These are phyloP conservation scores for Echiichthys vipera DNA, from an alignment of 2,797 vertebrate species.

Conservation along the genomic window DNA sequence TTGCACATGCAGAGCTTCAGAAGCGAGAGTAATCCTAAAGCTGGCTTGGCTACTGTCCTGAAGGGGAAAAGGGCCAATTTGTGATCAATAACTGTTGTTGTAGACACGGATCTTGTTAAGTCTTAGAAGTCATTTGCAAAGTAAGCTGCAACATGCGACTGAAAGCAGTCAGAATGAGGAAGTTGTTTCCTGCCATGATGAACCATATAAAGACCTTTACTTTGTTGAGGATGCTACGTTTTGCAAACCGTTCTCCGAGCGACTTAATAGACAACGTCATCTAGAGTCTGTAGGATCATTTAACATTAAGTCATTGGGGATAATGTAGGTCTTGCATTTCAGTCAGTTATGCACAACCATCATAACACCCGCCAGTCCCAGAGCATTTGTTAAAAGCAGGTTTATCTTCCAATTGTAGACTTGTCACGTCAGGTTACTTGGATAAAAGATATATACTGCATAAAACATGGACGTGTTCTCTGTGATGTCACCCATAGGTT, in stretches of 20 bases:
- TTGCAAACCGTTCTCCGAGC: background rate
- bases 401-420: background rate
- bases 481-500: conserved; percentile 21
- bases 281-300: background rate
- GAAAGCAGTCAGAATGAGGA: background rate
- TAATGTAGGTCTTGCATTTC: conserved; percentile 18
- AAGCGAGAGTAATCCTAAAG: conserved; percentile 8
- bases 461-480: no score
- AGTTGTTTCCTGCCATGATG: background rate
- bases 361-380: background rate
- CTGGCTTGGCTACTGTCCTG: background rate
- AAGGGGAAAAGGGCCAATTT: background rate
- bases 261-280: background rate
- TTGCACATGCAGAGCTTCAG: background rate
- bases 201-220: conserved; percentile 1
- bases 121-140: background rate
- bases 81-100: conserved; percentile 20
- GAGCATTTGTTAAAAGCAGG: background rate
- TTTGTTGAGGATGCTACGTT: background rate
- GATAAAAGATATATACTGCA: conserved; percentile 12
- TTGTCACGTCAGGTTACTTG: conserved; percentile 9
- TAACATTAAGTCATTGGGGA: background rate
- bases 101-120: conserved; percentile 9
- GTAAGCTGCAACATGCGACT: background rate
- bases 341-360: background rate